phyloP scores from a whole-genome alignment of 2,113 vertebrate species.

The Castor canadensis region DNA sequence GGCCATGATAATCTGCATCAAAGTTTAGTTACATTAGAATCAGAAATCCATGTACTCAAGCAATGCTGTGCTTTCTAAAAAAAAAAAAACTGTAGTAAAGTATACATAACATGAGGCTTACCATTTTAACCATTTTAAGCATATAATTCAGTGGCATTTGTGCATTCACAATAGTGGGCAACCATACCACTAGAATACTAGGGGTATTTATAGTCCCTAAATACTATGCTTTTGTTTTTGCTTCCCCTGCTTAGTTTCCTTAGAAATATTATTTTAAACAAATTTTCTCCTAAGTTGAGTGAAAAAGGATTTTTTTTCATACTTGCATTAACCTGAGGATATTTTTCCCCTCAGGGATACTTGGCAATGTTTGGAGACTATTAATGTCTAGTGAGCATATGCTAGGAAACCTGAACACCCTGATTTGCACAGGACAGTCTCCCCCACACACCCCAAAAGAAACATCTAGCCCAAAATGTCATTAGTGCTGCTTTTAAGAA shows the following conservation, averaged over 20 bases:
- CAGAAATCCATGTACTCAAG: background rate
- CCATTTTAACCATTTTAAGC: no score
- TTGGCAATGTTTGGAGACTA: background rate
- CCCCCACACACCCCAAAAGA: background rate
- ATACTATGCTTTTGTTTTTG: background rate
- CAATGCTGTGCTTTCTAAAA: background rate
- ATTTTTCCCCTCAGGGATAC: background rate
- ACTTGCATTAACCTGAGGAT: background rate
- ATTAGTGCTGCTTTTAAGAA: background rate
- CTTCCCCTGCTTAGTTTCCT: background rate
- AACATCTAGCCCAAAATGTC: background rate
- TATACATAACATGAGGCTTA: background rate
- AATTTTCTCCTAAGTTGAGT: background rate
- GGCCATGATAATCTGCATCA: background rate
- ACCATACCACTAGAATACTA: background rate
- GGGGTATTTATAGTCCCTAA: no score
- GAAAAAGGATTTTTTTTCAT: background rate
- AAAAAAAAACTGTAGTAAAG: background rate
- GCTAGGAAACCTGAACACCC: background rate
- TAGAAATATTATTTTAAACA: background rate
- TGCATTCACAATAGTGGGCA: background rate
- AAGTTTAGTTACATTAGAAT: background rate
- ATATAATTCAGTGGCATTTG: no score
- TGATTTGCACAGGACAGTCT: background rate
- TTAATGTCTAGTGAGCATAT: background rate